Conservation (phyloP, 2,797 vertebrate species). For the Oceanodroma leucorhoa region DNA sequence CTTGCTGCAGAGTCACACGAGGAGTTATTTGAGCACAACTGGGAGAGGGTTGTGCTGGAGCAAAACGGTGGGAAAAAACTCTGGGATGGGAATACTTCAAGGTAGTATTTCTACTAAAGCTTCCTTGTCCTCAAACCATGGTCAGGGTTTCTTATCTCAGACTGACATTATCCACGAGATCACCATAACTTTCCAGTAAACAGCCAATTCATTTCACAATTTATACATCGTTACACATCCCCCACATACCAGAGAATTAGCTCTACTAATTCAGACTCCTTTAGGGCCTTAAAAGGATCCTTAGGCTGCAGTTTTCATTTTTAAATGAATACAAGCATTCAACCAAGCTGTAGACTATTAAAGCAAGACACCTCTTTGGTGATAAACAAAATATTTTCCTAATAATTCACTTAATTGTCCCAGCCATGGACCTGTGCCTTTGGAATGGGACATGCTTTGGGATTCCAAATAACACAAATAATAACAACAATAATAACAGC, state of each 20-base stretch:
- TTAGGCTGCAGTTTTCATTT: constrained; percentile 21
- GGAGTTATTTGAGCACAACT: neutral
- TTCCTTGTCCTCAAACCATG: neutral
- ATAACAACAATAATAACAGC: neutral
- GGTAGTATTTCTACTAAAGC: neutral
- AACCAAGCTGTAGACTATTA: neutral
- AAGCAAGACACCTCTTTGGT: neutral
- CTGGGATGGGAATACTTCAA: neutral
- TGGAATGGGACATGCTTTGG: neutral
- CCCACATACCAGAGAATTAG: neutral
- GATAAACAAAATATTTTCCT: neutral
- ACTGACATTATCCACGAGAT: neutral
- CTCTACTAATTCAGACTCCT: neutral
- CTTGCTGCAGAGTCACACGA: neutral
- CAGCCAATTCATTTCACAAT: constrained; percentile 9
- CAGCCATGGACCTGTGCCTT: neutral
- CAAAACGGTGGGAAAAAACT: neutral
- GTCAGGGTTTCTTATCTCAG: neutral
- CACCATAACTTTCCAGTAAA: constrained; percentile 8
- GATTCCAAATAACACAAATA: constrained; percentile 11
- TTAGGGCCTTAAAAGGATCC: constrained; percentile 1
- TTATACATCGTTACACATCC: neutral
- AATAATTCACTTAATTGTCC: neutral
- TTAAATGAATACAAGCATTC: constrained; percentile 8
- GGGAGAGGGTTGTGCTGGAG: neutral